Conservation (phyloP, 2,888 invertebrate species). For the Drosophila greeni region DNA sequence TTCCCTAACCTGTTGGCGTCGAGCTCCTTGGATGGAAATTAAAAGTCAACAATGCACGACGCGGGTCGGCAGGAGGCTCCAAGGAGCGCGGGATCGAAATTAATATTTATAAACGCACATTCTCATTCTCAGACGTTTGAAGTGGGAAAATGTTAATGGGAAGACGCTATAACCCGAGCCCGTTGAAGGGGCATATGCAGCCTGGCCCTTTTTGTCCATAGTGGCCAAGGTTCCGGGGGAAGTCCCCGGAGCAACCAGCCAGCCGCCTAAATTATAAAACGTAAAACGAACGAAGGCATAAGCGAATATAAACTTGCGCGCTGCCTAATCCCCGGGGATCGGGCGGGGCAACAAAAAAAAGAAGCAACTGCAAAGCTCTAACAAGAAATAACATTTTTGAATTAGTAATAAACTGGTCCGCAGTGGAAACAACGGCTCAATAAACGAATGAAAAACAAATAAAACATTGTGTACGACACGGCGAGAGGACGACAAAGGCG, state of each 20-base stretch:
- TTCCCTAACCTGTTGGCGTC: constrained; percentile 50
- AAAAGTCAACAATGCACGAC: constrained; percentile 65
- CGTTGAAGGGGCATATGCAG: constrained; percentile 15
- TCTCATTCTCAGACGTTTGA: constrained; percentile 38
- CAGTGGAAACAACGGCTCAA: constrained; percentile 49
- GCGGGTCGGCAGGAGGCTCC: constrained; percentile 11
- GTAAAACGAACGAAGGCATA: constrained; percentile 38
- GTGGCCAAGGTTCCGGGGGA: constrained; percentile 23
- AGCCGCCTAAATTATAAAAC: constrained; percentile 65
- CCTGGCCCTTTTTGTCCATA: neutral
- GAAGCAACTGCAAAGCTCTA: constrained; percentile 47
- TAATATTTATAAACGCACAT: constrained; percentile 67
- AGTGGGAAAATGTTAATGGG: constrained; percentile 39
- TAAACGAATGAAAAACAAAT: constrained; percentile 65
- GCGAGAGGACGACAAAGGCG: constrained; percentile 37
- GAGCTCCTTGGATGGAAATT: constrained; percentile 51
- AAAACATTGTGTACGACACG: constrained; percentile 47
- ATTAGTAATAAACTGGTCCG: constrained; percentile 71
- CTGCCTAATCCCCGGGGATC: constrained; percentile 57
- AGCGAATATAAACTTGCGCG: constrained; percentile 39
- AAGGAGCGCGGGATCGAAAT: constrained; percentile 52
- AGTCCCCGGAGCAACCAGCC: constrained; percentile 49
- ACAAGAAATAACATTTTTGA: constrained; percentile 68
- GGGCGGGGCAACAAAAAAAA: constrained; percentile 1
- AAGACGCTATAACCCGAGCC: constrained; percentile 28